A percentile compares a stretch with the other conserved stretches of the same genome.
Conservation (phyloP, 2,113 vertebrate species). For the Sander lucioperca region DNA sequence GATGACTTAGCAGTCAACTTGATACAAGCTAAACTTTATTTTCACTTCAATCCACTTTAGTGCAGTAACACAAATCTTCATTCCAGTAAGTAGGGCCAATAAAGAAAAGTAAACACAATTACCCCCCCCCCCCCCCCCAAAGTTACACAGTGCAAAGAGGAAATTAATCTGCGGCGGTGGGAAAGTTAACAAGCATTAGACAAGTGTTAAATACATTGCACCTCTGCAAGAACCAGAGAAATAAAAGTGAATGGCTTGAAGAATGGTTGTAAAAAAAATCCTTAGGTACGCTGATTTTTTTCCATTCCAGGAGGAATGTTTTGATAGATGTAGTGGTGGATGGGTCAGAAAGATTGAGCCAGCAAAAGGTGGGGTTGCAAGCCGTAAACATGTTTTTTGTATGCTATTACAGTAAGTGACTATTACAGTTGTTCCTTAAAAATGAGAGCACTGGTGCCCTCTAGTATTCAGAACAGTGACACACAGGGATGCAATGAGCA, state of each 20-base stretch:
- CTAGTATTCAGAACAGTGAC: slow-evolving; percentile 50
- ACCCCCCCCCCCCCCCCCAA: neutral
- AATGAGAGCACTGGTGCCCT: slow-evolving; percentile 48
- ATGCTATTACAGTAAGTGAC: neutral
- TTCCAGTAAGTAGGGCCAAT: slow-evolving; percentile 46
- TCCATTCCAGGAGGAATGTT: slow-evolving; percentile 11
- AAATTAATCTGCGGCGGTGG: slow-evolving; percentile 18
- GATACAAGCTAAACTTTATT: slow-evolving; percentile 12
- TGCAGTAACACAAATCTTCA: slow-evolving; percentile 22
- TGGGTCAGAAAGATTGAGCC: neutral
- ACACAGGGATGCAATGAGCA: slow-evolving; percentile 1
- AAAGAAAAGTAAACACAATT: slow-evolving; percentile 49
- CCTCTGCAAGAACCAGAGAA: slow-evolving; percentile 3
- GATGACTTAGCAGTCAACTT: slow-evolving; percentile 1
- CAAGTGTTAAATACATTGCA: slow-evolving; percentile 19
- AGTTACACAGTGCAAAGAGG: slow-evolving; percentile 19
- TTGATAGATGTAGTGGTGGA: neutral
- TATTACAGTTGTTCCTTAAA: neutral
- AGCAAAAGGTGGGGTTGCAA: neutral
- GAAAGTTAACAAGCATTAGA: slow-evolving; percentile 45
- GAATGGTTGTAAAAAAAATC: neutral
- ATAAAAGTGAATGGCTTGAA: slow-evolving; percentile 10
- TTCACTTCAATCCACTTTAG: slow-evolving; percentile 16
- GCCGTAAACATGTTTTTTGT: neutral
- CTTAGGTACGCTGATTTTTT: neutral